These are phyloP conservation scores for Temnothorax unifasciatus DNA, from an alignment of 2,888 invertebrate species.

Conservation along the genomic window DNA sequence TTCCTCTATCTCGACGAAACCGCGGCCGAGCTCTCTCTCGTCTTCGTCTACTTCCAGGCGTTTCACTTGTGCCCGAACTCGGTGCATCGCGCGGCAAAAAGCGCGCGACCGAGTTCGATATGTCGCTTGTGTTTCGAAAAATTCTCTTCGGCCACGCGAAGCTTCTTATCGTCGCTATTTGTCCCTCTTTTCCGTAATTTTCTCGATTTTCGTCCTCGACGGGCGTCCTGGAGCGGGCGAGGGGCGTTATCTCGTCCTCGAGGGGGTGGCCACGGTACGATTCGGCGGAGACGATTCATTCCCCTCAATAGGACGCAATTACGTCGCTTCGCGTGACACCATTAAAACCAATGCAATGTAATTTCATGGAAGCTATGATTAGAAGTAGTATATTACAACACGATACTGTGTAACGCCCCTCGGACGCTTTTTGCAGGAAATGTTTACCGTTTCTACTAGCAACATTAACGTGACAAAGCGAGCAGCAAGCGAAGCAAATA, in stretches of 20 bases:
- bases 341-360: slow-evolving; percentile 24
- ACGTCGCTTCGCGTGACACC: background rate
- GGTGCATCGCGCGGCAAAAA: slow-evolving; percentile 31
- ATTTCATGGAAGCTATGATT: slow-evolving; percentile 42
- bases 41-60: slow-evolving; percentile 54
- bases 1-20: slow-evolving; percentile 65
- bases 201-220: background rate
- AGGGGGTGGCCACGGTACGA: no score
- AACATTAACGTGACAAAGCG: slow-evolving; percentile 50
- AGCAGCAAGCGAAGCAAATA: slow-evolving; percentile 50
- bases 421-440: slow-evolving; percentile 44
- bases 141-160: slow-evolving; percentile 7
- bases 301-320: background rate
- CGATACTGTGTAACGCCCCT: slow-evolving; percentile 39
- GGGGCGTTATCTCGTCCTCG: background rate
- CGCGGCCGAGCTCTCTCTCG: slow-evolving; percentile 45
- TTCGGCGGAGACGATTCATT: background rate
- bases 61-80: slow-evolving; percentile 48
- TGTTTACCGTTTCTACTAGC: slow-evolving; percentile 55
- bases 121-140: slow-evolving; percentile 51
- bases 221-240: no score
- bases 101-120: slow-evolving; percentile 60
- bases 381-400: slow-evolving; percentile 36
- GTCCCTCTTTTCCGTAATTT: slow-evolving; percentile 5
- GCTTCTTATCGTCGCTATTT: slow-evolving; percentile 22